Percentiles rank a stretch among this genome's conserved stretches.
phyloP scores from a whole-genome alignment of 1,140 invertebrate species.

The Melanaphis sacchari region DNA sequence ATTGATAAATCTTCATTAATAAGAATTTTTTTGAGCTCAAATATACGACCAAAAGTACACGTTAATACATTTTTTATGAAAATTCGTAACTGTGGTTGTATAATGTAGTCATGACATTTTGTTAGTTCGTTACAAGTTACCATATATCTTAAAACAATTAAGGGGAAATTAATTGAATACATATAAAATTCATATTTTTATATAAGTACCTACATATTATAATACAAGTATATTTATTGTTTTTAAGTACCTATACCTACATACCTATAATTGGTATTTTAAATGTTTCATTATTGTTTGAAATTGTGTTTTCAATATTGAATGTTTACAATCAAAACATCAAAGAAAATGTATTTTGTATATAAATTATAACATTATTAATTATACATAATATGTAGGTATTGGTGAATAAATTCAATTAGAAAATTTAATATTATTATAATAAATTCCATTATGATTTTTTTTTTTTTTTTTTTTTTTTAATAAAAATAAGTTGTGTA shows the following conservation, averaged over 20 bases:
- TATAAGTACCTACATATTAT: too few species aligned
- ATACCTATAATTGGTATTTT: too few species aligned
- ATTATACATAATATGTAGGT: too few species aligned
- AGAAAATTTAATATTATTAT: too few species aligned
- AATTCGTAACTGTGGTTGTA: conserved; percentile 29
- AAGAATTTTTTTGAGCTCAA: conserved; percentile 36
- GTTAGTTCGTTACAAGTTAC: neutral
- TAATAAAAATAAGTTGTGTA: neutral
- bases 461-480: too few species aligned
- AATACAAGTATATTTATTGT: neutral
- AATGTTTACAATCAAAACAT: too few species aligned
- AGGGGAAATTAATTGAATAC: neutral
- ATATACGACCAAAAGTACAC: conserved; percentile 8
- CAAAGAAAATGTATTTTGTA: too few species aligned
- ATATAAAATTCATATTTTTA: neutral
- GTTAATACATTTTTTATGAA: conserved; percentile 26
- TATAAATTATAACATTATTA: too few species aligned
- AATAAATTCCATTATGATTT: too few species aligned
- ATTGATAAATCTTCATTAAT: conserved; percentile 1
- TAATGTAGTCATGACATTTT: neutral
- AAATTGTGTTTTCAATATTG: too few species aligned
- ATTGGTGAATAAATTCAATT: too few species aligned
- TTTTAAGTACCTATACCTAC: neutral
- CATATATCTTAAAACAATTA: conserved; percentile 12
- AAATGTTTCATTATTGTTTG: too few species aligned